These are phyloP conservation scores for Oceanodroma tethys DNA, from an alignment of 2,113 vertebrate species.

Conservation along the genomic window DNA sequence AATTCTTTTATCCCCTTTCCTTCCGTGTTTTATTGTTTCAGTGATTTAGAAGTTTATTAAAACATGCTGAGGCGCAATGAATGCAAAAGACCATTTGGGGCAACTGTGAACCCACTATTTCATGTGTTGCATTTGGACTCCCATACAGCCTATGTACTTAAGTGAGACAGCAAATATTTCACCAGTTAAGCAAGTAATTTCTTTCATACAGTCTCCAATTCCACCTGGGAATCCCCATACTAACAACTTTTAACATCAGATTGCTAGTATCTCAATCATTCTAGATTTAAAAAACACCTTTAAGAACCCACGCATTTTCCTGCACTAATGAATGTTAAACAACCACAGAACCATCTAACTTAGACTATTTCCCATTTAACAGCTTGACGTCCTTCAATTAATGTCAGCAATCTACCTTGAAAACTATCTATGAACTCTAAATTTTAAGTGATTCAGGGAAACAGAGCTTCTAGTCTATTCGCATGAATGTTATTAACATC, in stretches of 20 bases:
- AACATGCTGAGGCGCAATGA: not conserved
- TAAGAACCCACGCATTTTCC: not conserved
- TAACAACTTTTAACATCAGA: not conserved
- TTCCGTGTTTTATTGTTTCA: not conserved
- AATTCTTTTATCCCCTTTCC: not conserved
- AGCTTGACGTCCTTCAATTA: not conserved
- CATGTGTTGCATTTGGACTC: not conserved
- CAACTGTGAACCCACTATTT: not conserved
- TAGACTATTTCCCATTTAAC: not conserved
- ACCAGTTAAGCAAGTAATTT: not conserved
- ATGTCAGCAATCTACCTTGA: not conserved
- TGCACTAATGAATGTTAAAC: not conserved
- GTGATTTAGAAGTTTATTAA: not conserved
- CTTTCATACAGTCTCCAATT: not conserved
- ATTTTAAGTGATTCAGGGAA: not conserved
- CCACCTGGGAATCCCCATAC: not conserved
- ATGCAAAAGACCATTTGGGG: not conserved
- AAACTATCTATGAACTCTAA: not conserved
- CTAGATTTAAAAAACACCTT: not conserved
- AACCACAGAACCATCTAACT: not conserved
- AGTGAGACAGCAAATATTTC: not conserved
- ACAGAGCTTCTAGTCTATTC: not conserved
- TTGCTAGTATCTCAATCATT: not conserved
- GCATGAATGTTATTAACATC: not conserved
- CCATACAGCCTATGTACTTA: not conserved